Evolutionary conservation across 2,888 invertebrate species (phyloP).

Genomic region (Mechanitis mazaeus): DNA sequence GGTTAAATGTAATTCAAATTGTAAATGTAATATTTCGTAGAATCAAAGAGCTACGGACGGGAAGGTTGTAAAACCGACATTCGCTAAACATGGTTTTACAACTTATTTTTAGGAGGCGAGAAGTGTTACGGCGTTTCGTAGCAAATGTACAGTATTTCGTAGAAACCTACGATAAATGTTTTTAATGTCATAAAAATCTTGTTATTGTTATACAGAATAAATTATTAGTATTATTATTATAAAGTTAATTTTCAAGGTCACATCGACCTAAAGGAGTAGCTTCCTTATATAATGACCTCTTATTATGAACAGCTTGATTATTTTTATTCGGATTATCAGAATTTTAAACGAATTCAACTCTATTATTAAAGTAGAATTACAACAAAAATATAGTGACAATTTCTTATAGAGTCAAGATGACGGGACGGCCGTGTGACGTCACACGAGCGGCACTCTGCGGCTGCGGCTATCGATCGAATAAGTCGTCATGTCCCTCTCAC

Average conservation of each 20-base stretch:
- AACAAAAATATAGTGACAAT: slow-evolving; percentile 65
- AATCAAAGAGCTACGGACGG: background rate
- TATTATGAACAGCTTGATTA: background rate
- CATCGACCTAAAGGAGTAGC: background rate
- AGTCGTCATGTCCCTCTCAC: slow-evolving; percentile 59
- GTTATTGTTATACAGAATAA: background rate
- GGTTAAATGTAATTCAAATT: background rate
- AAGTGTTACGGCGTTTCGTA: slow-evolving; percentile 23
- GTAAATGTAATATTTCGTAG: background rate
- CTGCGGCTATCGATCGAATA: slow-evolving; percentile 76
- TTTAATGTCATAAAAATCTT: background rate
- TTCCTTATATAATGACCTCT: background rate
- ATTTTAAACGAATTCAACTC: background rate
- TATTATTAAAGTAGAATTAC: slow-evolving; percentile 35
- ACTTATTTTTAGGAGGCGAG: slow-evolving; percentile 24
- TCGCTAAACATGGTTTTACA: slow-evolving; percentile 17
- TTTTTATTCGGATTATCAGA: background rate
- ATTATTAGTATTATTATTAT: background rate
- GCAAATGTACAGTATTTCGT: slow-evolving; percentile 18
- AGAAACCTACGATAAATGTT: slow-evolving; percentile 14
- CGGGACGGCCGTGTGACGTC: slow-evolving; percentile 73
- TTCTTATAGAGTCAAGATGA: slow-evolving; percentile 73
- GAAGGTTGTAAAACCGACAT: slow-evolving; percentile 10
- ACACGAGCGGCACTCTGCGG: slow-evolving; percentile 72
- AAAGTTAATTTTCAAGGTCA: slow-evolving; percentile 1